Evolutionary conservation across 2,113 vertebrate species (phyloP), one percentile per base, ranked within the genome.

Genomic region (Gasterosteus aculeatus): DNA sequence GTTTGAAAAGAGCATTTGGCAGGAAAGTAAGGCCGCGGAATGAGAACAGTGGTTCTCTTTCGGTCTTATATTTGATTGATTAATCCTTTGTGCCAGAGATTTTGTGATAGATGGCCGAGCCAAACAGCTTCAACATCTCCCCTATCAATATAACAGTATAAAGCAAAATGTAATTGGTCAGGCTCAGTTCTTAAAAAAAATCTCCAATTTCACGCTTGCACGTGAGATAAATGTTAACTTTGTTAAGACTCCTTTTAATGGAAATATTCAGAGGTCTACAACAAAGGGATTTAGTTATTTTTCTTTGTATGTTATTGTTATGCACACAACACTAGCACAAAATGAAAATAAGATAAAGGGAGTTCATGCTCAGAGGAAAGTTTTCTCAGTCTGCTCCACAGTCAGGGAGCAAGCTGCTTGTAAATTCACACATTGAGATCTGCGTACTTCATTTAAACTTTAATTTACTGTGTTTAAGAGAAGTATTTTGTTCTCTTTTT

Each of bases 51-150:
- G 51, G 12, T 77, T 77, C 51, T 47, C 29, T 72, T 59, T 10
- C 2, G 46, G 60, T 64, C 59, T 47, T 65, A 6, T 31, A 74
- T 77, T 60, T 91, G 87, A 92, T 86, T 84, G 78, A 92, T 91
- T 88, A 81, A 80, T 75, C 46, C 33, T 72, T 35, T 15, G 61
- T 76, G 70, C 39, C 73, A 72, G 74, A 68, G 66, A 82, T 19
- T 57, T 58, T 49, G 72, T 88, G 87, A 88, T 92, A 77, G 46
- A 88, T 87, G 71, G 83, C 75, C 29, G 72, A 56, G 47, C 53
- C 66, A 47, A 70, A 78, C 19, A 65, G 77, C 69, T 19, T 54
- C 69, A 58, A 54, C 64, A 73, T 87, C 62, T 75, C 56, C 19
- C 61, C 63, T 83, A 75, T 91, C 83, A 90, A 78, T 76, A 57